A percentile compares a stretch with the other conserved stretches of the same genome.
These are phyloP conservation scores for Sphenopsis melanotis DNA, from an alignment of 2,797 vertebrate species.

Conservation along the genomic window DNA sequence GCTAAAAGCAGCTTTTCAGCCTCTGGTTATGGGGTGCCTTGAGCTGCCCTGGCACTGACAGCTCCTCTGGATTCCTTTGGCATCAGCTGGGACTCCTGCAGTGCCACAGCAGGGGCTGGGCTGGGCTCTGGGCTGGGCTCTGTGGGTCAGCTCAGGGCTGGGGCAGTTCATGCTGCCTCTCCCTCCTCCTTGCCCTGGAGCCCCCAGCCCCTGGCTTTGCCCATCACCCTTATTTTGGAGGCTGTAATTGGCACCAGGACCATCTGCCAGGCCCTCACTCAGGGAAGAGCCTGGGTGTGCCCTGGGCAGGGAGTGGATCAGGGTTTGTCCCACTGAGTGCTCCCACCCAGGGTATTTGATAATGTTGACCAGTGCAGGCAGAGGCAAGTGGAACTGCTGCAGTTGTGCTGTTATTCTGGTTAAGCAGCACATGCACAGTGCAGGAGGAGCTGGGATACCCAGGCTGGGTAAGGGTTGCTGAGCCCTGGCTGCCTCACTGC, in stretches of 20 bases:
- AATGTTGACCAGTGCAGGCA: fast-evolving
- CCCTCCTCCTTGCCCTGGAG: too few species aligned
- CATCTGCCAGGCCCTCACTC: neutral
- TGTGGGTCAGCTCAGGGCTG: too few species aligned
- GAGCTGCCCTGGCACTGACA: neutral
- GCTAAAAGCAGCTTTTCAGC: neutral
- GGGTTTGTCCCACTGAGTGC: neutral
- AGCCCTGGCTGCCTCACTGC: neutral
- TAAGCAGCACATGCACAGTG: fast-evolving
- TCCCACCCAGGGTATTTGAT: neutral
- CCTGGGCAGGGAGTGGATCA: neutral
- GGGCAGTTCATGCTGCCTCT: neutral
- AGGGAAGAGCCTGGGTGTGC: neutral
- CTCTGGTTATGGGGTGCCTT: neutral
- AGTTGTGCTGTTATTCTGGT: fast-evolving
- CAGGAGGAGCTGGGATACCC: neutral
- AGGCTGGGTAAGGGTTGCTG: fast-evolving
- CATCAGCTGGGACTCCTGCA: neutral
- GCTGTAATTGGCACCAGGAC: neutral
- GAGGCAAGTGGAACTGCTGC: fast-evolving
- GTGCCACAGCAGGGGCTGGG: neutral
- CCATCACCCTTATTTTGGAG: neutral
- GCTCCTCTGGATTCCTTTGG: neutral
- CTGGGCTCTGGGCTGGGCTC: too few species aligned
- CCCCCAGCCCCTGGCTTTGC: neutral